Evolutionary conservation across 2,113 vertebrate species (phyloP).

Genomic region (Benitochromis conjunctus): DNA sequence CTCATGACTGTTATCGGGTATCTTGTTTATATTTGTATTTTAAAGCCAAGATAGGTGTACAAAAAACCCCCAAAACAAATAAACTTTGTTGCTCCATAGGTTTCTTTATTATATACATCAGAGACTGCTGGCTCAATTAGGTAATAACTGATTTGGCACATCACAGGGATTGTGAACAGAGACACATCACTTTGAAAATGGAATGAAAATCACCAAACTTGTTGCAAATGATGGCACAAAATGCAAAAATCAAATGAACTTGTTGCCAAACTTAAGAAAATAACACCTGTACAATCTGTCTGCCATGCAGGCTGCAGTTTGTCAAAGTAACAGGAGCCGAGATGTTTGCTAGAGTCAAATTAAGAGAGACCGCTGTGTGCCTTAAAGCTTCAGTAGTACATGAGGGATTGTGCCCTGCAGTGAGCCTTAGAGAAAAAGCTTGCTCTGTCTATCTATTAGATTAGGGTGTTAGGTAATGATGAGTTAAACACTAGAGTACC

Average conservation of each 20-base stretch:
- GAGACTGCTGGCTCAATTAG: not conserved
- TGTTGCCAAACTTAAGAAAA: not conserved
- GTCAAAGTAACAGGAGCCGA: not conserved
- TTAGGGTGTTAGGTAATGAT: not conserved
- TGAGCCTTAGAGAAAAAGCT: not conserved
- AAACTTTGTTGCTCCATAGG: not conserved
- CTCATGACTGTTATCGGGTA: not conserved
- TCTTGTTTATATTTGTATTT: not conserved
- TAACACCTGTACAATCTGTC: not conserved
- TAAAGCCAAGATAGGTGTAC: not conserved
- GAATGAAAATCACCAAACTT: not conserved
- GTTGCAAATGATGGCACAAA: not conserved
- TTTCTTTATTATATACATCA: not conserved
- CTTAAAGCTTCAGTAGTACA: not conserved
- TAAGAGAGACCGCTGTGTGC: not conserved
- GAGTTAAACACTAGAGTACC: not conserved
- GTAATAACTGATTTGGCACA: not conserved
- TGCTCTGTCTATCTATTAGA: not conserved
- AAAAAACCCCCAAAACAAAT: not conserved
- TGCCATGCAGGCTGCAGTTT: not conserved
- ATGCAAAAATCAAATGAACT: not conserved
- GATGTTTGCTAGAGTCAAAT: not conserved
- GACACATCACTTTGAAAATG: not conserved
- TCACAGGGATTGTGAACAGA: not conserved
- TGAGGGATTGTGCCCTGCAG: not conserved